These are phyloP conservation scores for Macrotrachela quadricornifera DNA, from an alignment of 1,140 invertebrate genomes.

Conservation along the genomic window DNA sequence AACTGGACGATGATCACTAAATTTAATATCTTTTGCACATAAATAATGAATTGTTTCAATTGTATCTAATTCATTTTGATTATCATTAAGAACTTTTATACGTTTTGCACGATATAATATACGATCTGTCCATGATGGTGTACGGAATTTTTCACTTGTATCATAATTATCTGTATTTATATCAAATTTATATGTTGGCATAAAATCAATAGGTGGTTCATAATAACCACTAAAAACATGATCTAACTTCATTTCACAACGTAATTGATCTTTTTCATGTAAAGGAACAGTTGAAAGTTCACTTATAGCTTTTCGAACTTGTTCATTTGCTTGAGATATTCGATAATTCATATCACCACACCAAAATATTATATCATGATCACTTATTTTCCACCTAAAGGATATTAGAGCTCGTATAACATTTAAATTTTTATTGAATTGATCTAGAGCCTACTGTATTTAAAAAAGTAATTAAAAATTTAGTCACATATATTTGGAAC, in stretches of 20 bases:
- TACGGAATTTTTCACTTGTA: constrained; percentile 75
- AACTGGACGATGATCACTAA: constrained; percentile 80
- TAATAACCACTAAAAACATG: constrained; percentile 60
- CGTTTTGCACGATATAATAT: constrained; percentile 55
- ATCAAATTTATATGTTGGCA: constrained; percentile 95
- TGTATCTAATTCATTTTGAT: constrained; percentile 37
- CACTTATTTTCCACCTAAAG: constrained; percentile 50
- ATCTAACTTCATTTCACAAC: constrained; percentile 29
- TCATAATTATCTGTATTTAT: constrained; percentile 83
- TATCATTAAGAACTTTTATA: constrained; percentile 40
- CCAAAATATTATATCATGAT: constrained; percentile 97
- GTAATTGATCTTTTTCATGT: constrained; percentile 68
- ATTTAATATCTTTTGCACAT: constrained; percentile 39
- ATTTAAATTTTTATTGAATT: no score
- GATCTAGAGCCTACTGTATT: no score
- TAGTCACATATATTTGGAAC: background rate
- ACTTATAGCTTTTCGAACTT: constrained; percentile 62
- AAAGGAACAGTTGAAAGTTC: constrained; percentile 54
- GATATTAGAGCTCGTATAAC: no score
- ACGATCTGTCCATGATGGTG: constrained; percentile 80
- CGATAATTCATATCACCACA: constrained; percentile 99
- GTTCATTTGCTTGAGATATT: constrained; percentile 80
- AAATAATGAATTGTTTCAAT: constrained; percentile 37
- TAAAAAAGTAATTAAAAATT: constrained; percentile 43
- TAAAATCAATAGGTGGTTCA: constrained; percentile 66